Percentiles rank a stretch among this genome's conserved stretches.
These are phyloP conservation scores for Morus bassanus DNA, from an alignment of 2,797 vertebrate species.

Conservation along the genomic window DNA sequence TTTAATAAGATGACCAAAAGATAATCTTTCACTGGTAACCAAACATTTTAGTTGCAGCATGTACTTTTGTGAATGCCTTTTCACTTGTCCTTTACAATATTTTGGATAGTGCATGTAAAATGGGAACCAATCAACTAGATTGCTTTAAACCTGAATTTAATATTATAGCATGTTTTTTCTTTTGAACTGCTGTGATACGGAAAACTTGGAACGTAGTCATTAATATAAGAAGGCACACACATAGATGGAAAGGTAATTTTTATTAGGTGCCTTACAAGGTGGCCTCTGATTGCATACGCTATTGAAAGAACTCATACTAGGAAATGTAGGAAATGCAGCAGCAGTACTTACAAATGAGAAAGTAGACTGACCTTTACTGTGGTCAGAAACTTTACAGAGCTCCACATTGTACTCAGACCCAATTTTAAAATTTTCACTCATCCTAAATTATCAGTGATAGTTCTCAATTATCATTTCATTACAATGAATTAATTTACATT, in stretches of 20 bases:
- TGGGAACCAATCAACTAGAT: background rate
- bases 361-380: background rate
- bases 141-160: background rate
- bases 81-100: background rate
- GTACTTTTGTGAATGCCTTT: background rate
- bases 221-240: background rate
- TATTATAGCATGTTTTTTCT: background rate
- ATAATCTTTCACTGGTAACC: background rate
- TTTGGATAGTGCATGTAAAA: background rate
- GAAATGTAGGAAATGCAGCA: background rate
- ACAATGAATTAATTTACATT: background rate
- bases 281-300: background rate
- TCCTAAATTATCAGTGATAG: background rate
- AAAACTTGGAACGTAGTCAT: background rate
- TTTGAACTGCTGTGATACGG: background rate
- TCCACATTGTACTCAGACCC: background rate
- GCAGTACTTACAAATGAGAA: background rate
- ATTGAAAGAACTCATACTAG: background rate
- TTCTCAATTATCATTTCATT: background rate
- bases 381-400: background rate
- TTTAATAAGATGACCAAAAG: background rate
- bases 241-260: background rate
- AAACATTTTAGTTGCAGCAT: background rate
- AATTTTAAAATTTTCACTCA: background rate
- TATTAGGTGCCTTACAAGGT: background rate